These are phyloP conservation scores for Eupithecia abbreviata DNA, from an alignment of 2,888 invertebrate genomes.

Conservation along the genomic window DNA sequence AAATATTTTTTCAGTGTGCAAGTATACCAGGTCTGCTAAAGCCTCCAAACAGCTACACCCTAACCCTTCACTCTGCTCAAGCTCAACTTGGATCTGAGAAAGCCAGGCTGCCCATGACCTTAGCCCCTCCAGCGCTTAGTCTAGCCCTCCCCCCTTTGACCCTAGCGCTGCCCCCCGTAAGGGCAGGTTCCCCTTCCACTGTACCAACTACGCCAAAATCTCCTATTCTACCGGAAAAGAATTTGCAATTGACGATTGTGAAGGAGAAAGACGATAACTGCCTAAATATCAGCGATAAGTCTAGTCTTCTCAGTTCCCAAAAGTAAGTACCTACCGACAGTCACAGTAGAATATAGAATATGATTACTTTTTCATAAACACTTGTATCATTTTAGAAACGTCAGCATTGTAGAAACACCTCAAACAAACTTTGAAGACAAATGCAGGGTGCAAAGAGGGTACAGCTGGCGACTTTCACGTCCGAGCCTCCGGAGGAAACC, in stretches of 20 bases:
- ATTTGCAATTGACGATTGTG: conserved; percentile 70
- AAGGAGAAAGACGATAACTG: conserved; percentile 78
- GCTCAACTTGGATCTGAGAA: conserved; percentile 73
- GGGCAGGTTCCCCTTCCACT: conserved; percentile 64
- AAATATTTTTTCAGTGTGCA: conserved; percentile 71
- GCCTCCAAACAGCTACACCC: conserved; percentile 85
- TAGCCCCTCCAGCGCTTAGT: conserved; percentile 48
- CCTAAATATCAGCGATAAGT: conserved; percentile 75
- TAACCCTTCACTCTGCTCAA: conserved; percentile 76
- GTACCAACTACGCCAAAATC: conserved; percentile 70
- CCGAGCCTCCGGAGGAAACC: conserved; percentile 88
- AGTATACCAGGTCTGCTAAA: conserved; percentile 88
- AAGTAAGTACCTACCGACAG: conserved; percentile 62
- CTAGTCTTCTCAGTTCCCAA: conserved; percentile 77
- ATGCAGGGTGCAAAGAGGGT: conserved; percentile 86
- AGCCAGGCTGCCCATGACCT: conserved; percentile 69
- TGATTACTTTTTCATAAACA: neutral
- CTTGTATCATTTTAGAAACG: conserved; percentile 57
- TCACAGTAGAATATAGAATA: neutral
- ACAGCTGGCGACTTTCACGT: conserved; percentile 90
- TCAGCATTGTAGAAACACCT: conserved; percentile 63
- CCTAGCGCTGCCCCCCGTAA: conserved; percentile 63
- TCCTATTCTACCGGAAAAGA: conserved; percentile 73
- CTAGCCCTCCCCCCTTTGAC: conserved; percentile 66
- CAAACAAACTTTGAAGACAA: conserved; percentile 70